Evolutionary conservation across 2,113 vertebrate species (phyloP), one percentile per base, ranked within the genome.

Genomic region (Gyps fulvus): DNA sequence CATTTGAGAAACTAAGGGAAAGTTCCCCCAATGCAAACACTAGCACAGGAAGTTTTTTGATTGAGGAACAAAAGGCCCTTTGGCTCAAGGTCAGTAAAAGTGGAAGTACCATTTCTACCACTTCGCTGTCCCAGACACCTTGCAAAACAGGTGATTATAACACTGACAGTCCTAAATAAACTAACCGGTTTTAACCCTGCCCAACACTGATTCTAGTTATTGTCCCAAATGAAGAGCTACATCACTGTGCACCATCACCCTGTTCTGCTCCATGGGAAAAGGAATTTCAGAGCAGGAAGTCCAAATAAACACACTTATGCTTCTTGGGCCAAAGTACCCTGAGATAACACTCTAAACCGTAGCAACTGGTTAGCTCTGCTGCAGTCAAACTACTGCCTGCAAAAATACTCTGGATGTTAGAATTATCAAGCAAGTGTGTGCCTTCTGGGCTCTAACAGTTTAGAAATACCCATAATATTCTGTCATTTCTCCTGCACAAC

Each of bases 291-390:
- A 3, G 4, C 52, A 89, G n/a, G 29, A 83, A 45, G 42, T 38
- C 38, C 47, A 71, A 27, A 66, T 13, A 58, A 40, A 69, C 47
- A 73, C 21, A 63, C 0, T 0, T 13, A 52, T 3, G 21, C 29
- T 76, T 61, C 59, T 45, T 59, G 87, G 23, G 21, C 38, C 45
- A 31, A 63, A 65, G 43, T 13, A 57, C 17, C 42, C 54, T 14
- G 54, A 82, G 72, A 78, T 20, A 82, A 85, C n/a, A 29, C 38
- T 78, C 73, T 11, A 62, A 52, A 55, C 40, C 18, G n/a, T 25
- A 47, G 40, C 31, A 67, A 36, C 16, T 54, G 47, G 45, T 29
- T 31, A 36, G 34, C 49, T 87, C 47, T 73, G 59, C 47, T 36
- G n/a, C 61, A 47, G 36, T 19, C 61, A 36, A 49, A 77, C 27